Percentiles rank a stretch among this genome's conserved stretches.
Conservation (phyloP, 2,113 vertebrate genomes). For the Dissostichus mawsoni region DNA sequence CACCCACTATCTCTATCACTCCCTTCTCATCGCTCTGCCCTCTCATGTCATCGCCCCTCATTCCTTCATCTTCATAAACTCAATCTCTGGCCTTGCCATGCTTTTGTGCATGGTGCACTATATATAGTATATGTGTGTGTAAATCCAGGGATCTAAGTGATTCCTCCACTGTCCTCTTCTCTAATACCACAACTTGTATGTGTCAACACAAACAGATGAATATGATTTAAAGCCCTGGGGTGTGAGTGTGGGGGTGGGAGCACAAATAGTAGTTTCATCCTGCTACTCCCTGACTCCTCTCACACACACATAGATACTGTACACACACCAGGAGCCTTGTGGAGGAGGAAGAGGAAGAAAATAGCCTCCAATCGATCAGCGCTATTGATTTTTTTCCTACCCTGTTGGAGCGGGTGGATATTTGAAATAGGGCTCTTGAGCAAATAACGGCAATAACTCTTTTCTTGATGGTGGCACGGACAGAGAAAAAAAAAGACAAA, state of each 20-base stretch:
- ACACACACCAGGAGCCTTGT: slow-evolving; percentile 51
- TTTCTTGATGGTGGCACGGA: slow-evolving; percentile 56
- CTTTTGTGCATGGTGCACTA: slow-evolving; percentile 25
- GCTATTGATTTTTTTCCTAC: slow-evolving; percentile 81
- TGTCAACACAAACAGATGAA: slow-evolving; percentile 74
- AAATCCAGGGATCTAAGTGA: slow-evolving; percentile 60
- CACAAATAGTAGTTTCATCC: slow-evolving; percentile 60
- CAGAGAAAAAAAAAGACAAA: not conserved
- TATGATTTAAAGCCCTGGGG: slow-evolving; percentile 66
- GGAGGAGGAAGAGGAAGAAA: slow-evolving; percentile 65
- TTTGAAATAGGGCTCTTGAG: slow-evolving; percentile 78
- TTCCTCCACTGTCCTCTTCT: slow-evolving; percentile 62
- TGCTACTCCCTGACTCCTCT: slow-evolving; percentile 35
- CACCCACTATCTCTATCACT: slow-evolving; percentile 24
- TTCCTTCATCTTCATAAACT: slow-evolving; percentile 36
- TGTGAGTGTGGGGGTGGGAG: slow-evolving; percentile 44
- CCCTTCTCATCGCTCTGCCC: slow-evolving; percentile 42
- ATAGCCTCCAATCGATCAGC: slow-evolving; percentile 78
- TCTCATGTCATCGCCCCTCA: slow-evolving; percentile 45
- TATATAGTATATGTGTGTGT: slow-evolving; percentile 4
- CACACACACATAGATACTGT: slow-evolving; percentile 40
- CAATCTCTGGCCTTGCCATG: slow-evolving; percentile 24
- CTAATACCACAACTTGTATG: slow-evolving; percentile 68
- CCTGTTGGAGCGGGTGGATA: slow-evolving; percentile 73
- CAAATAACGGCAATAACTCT: slow-evolving; percentile 79